Conservation (phyloP, 2,888 invertebrate genomes). For the Polyommatus icarus region DNA sequence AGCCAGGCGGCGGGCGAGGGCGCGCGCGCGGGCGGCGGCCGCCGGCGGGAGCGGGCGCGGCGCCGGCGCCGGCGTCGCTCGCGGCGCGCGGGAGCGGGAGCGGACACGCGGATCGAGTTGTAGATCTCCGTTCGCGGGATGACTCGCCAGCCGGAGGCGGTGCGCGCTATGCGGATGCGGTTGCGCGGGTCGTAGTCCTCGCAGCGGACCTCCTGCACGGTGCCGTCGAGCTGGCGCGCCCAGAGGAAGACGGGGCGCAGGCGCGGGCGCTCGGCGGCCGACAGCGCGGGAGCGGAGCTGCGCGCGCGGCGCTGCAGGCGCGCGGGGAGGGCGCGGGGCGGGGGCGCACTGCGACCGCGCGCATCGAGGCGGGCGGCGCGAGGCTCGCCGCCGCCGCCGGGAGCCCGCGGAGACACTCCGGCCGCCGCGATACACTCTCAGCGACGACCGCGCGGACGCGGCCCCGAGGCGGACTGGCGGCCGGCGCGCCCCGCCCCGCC, state of each 20-base stretch:
- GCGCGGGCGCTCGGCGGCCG: conserved; percentile 79
- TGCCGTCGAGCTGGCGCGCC: conserved; percentile 89
- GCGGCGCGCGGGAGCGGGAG: conserved; percentile 48
- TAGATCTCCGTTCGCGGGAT: conserved; percentile 87
- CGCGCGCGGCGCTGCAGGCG: conserved; percentile 72
- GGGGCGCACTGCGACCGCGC: conserved; percentile 51
- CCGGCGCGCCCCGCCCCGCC: conserved; percentile 51
- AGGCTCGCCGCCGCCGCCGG: conserved; percentile 77
- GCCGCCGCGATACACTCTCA: conserved; percentile 65
- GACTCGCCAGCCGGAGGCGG: conserved; percentile 89
- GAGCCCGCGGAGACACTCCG: conserved; percentile 74
- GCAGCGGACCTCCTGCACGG: conserved; percentile 91
- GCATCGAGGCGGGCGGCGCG: conserved; percentile 79
- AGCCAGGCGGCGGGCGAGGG: conserved; percentile 52
- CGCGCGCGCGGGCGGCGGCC: conserved; percentile 45
- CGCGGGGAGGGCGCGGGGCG: conserved; percentile 69
- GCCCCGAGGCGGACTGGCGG: conserved; percentile 73
- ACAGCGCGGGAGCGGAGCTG: conserved; percentile 67
- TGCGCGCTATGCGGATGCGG: conserved; percentile 90
- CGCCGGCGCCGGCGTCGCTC: conserved; percentile 48
- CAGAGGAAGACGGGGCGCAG: conserved; percentile 92
- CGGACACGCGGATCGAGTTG: conserved; percentile 68
- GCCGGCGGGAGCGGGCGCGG: conserved; percentile 48
- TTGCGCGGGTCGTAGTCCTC: conserved; percentile 93
- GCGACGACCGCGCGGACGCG: conserved; percentile 78